phyloP scores from a whole-genome alignment of 2,797 vertebrate species.

The Myotis myotis region DNA sequence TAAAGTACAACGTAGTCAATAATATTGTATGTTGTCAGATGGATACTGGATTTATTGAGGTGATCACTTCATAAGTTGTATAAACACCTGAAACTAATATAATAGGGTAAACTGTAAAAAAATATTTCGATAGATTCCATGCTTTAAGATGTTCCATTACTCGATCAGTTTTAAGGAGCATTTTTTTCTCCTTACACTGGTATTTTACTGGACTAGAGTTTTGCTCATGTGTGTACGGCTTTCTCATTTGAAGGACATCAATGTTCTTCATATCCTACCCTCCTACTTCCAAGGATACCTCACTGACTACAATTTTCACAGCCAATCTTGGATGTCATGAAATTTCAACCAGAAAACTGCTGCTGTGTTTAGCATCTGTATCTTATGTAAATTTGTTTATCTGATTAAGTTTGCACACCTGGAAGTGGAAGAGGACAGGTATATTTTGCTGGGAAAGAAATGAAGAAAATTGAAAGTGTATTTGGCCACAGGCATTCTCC shows the following conservation, averaged over 20 bases:
- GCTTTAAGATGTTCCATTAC: constrained; percentile 1
- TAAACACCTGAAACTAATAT: neutral
- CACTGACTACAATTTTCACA: neutral
- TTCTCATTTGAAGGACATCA: neutral
- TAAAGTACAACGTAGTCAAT: neutral
- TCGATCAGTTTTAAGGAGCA: neutral
- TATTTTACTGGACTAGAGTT: constrained; percentile 6
- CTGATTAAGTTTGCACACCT: neutral
- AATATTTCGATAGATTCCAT: neutral
- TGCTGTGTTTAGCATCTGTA: neutral
- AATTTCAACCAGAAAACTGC: neutral
- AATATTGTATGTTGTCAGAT: neutral
- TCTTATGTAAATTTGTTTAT: neutral
- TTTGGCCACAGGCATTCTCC: neutral
- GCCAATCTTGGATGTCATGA: neutral
- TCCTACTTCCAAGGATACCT: neutral
- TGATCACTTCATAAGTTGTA: neutral
- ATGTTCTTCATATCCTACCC: neutral
- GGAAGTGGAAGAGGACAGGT: neutral
- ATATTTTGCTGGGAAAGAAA: neutral
- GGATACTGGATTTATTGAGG: neutral
- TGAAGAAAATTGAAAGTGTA: neutral
- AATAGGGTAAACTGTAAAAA: neutral
- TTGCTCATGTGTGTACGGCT: neutral
- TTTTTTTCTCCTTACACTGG: neutral